A percentile compares a stretch with the other conserved stretches of the same genome.
These are phyloP conservation scores for Ips typographus DNA, from an alignment of 1,140 invertebrate genomes.

Conservation along the genomic window DNA sequence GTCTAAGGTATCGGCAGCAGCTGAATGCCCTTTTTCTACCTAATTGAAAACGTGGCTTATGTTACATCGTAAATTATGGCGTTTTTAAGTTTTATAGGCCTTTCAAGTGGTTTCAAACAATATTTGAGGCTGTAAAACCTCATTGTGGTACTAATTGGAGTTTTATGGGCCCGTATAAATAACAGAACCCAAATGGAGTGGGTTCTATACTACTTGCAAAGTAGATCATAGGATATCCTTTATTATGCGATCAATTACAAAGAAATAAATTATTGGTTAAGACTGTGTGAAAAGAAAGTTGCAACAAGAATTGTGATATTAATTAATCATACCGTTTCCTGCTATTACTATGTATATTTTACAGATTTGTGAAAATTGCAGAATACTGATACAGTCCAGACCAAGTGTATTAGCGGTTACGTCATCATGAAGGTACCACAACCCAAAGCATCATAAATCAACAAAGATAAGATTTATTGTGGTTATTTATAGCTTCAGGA, in stretches of 20 bases:
- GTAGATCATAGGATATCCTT: neutral
- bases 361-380: neutral
- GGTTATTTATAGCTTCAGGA: no score
- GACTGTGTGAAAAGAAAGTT: constrained; percentile 1
- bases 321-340: neutral
- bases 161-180: constrained; percentile 1
- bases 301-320: neutral
- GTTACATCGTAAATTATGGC: no score
- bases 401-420: neutral
- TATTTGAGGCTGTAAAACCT: neutral
- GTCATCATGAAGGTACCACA: neutral
- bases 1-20: neutral
- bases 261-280: neutral
- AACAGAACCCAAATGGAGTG: neutral
- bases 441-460: neutral
- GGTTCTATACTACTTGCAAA: neutral
- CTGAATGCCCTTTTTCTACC: neutral
- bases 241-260: neutral
- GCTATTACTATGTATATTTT: neutral
- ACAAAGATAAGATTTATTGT: no score
- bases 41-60: no score
- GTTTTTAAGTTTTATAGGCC: neutral
- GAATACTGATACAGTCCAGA: neutral
- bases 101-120: neutral
- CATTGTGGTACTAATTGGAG: neutral